Base-by-base conservation (phyloP, 2,113 vertebrate genomes). In the Danionella cerebrum region DNA sequence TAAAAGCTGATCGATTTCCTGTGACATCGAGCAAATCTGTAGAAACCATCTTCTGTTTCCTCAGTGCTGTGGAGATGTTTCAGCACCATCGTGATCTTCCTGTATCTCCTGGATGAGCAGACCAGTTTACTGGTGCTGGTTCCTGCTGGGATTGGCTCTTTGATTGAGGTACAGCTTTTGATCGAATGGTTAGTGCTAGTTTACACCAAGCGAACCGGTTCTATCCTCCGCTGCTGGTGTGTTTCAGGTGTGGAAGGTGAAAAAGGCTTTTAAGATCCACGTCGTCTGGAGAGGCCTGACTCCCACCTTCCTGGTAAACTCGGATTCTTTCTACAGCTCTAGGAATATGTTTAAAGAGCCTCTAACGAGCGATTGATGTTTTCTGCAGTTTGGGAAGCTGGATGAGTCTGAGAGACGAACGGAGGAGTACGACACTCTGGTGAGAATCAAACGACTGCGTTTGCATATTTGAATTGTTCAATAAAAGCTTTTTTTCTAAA, bases 1-100 rank as follows among this genome's bases (percentile, higher is more conserved):
- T 31, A 31, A 31, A 31, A 31, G 7, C 29, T 31, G 29, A 31
- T 31, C 29, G 7, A 31, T 31, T 4, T 31, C 3, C 7, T 31
- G 7, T 31, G 7, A 4, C 29, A 31, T 31, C 3, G 3, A 31
- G 3, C 29, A 31, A 31, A 31, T 31, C 29, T 4, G 29, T 31
- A 7, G 29, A n/a, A n/a, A n/a, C n/a, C n/a, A 31, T 31, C 29
- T 31, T 3, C 29, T 31, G 18, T 50, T 74, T 22, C 47, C 55
- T 51, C 22, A 88, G 96, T 99, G 70, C 89, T 98, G 59, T 98
- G 96, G 96, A 83, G 96, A 50, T 98, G 95, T 77, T 98, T 99
- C 75, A 99, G 96, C 80, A 98, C 96, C 3, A 92, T 97, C 3
- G 92, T 98, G 67, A 93, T 99, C 74, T 98, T 99, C 84, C 91